Evolutionary conservation across 1,140 invertebrate genomes (phyloP), one percentile per base, ranked within the genome.

Genomic region (Coenobita brevimanus): DNA sequence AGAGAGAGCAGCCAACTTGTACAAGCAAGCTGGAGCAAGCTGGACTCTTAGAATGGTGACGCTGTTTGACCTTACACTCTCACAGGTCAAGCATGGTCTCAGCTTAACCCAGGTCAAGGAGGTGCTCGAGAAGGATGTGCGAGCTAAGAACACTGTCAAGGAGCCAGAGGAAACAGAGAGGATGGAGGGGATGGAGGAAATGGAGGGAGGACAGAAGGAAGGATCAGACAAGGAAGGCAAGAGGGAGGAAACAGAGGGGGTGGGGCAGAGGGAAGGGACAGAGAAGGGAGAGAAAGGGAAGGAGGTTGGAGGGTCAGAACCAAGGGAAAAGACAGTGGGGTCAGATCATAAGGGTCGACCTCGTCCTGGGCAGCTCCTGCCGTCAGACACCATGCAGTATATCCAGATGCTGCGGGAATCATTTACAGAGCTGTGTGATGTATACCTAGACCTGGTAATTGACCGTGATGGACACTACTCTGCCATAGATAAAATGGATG

Each of bases 1-100:
- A 81, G 96, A 96, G 57, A 95, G 96, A 90, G 97, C 97, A 15
- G 97, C 97, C 0, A 98, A 98, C 93, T 92, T 98, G 24, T 99
- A 98, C 92, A 96, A 96, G 88, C 97, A 98, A 93, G 96, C 97
- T n/a, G 97, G 96, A 38, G 96, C 97, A 2, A 96, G 97, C 17
- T 98, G 97, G 95, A 95, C 97, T 1, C 95, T 98, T 2, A 97
- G 97, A 92, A 95, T 97, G n/a, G 96, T 97, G 69, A 95, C 96
- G 0, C 92, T 98, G 27, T 95, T 98, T 75, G 96, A 98, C 91
- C 93, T 97, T 73, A 95, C 96, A 92, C 93, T 96, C 33, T 94
- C 94, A 91, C 94, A 95, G 38, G 94, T 95, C 69, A 92, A 94
- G 38, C 88, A 93, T 54, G 95, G 95, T 60, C 93, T 95, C 38